Percentiles rank a stretch among this genome's conserved stretches.
Evolutionary conservation across 1,140 invertebrate genomes (phyloP).

Genomic region (Euglossa dilemma): DNA sequence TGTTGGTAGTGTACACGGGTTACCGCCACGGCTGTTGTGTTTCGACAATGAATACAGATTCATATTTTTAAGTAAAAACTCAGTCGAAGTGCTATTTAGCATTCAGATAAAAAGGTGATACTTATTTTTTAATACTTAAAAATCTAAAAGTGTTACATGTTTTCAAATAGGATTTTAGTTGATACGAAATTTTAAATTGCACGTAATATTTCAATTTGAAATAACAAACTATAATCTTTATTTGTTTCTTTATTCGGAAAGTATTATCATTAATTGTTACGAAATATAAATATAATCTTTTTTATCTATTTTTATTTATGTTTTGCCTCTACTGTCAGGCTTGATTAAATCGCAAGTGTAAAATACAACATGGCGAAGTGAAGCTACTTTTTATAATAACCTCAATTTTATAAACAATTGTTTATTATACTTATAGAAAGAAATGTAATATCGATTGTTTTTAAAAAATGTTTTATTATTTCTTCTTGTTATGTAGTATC

Average conservation of each 20-base stretch:
- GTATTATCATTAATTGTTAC: background rate
- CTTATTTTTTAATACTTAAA: background rate
- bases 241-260: background rate
- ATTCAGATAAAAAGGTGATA: constrained; percentile 44
- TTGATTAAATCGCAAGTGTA: constrained; percentile 37
- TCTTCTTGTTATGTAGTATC: background rate
- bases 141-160: background rate
- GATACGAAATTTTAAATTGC: background rate
- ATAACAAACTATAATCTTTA: background rate
- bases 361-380: constrained; percentile 58
- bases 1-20: constrained; percentile 47
- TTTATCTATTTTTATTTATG: constrained; percentile 22
- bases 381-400: constrained; percentile 48
- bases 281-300: background rate
- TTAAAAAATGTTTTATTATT: constrained; percentile 10
- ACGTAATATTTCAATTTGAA: constrained; percentile 3
- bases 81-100: constrained; percentile 39
- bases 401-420: constrained; percentile 32
- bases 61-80: constrained; percentile 43
- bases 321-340: constrained; percentile 34
- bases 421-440: background rate
- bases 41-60: constrained; percentile 28
- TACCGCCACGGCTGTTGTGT: constrained; percentile 49
- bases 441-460: constrained; percentile 37
- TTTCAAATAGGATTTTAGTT: constrained; percentile 5